A percentile compares a stretch with the other conserved stretches of the same genome.
These are phyloP conservation scores for Galeopterus variegatus DNA, from an alignment of 2,113 vertebrate genomes.

Conservation along the genomic window DNA sequence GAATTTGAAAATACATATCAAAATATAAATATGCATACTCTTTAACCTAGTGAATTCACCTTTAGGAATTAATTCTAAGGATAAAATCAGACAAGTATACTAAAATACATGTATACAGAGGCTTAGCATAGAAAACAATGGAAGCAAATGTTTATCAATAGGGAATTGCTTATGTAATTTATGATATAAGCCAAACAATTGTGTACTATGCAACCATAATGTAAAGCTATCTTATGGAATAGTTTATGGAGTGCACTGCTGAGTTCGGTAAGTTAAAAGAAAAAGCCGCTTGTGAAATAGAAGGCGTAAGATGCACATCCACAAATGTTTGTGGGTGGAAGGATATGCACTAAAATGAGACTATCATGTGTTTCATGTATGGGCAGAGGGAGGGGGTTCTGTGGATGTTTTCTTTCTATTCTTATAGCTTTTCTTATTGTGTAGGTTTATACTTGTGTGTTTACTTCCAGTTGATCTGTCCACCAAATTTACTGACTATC, in stretches of 20 bases:
- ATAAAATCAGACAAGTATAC: background rate
- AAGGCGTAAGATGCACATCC: background rate
- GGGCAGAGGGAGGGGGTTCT: background rate
- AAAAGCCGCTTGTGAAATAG: background rate
- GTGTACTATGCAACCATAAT: background rate
- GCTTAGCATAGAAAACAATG: background rate
- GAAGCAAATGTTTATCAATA: background rate
- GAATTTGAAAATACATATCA: background rate
- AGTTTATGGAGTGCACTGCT: background rate
- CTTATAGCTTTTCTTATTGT: background rate
- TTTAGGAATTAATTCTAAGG: slow-evolving; percentile 4
- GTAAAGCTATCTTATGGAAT: background rate
- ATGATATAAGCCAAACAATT: background rate
- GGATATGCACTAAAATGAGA: background rate
- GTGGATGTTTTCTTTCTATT: background rate
- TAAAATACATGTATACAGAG: background rate
- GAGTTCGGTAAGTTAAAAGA: background rate
- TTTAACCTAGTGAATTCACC: background rate
- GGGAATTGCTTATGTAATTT: background rate
- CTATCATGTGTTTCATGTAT: accelerated
- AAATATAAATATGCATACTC: background rate
- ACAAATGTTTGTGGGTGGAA: background rate
- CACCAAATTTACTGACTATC: background rate
- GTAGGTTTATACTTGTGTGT: background rate
- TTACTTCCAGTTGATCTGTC: background rate